phyloP scores from a whole-genome alignment of 2,797 vertebrate genomes.

The Steatocranus sp. region DNA sequence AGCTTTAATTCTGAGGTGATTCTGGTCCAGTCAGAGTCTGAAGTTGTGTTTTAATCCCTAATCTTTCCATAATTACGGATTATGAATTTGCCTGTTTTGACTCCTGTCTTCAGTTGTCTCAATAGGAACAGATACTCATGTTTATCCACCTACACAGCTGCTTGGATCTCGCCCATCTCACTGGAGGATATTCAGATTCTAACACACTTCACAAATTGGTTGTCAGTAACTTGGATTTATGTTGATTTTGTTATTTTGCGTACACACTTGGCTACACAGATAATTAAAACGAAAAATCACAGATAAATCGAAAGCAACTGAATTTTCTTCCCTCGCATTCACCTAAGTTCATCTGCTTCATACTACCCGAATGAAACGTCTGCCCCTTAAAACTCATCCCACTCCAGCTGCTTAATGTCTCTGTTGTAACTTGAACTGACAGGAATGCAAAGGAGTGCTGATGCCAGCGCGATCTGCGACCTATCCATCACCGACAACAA shows the following conservation, averaged over 20 bases:
- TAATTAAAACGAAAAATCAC: neutral
- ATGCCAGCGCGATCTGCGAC: conserved; percentile 29
- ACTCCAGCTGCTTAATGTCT: conserved; percentile 62
- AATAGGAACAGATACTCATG: neutral
- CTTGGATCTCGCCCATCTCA: neutral
- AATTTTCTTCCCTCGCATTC: neutral
- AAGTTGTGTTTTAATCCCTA: neutral
- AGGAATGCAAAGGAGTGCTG: conserved; percentile 55
- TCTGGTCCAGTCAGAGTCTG: neutral
- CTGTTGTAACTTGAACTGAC: conserved; percentile 53
- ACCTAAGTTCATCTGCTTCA: conserved; percentile 14
- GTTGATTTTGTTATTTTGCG: accelerated
- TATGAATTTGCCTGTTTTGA: neutral
- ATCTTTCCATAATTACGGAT: neutral
- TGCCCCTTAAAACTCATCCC: conserved; percentile 51
- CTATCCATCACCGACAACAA: conserved; percentile 66
- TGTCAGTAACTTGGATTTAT: neutral
- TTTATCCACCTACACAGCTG: neutral
- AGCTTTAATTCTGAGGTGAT: neutral
- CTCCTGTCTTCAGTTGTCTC: neutral
- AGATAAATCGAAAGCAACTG: neutral
- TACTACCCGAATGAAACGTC: conserved; percentile 42
- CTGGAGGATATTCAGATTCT: neutral
- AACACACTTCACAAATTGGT: neutral
- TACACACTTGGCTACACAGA: neutral